Evolutionary conservation across 2,888 invertebrate species (phyloP), one percentile per base, ranked within the genome.

Genomic region (Caenorhabditis japonica): DNA sequence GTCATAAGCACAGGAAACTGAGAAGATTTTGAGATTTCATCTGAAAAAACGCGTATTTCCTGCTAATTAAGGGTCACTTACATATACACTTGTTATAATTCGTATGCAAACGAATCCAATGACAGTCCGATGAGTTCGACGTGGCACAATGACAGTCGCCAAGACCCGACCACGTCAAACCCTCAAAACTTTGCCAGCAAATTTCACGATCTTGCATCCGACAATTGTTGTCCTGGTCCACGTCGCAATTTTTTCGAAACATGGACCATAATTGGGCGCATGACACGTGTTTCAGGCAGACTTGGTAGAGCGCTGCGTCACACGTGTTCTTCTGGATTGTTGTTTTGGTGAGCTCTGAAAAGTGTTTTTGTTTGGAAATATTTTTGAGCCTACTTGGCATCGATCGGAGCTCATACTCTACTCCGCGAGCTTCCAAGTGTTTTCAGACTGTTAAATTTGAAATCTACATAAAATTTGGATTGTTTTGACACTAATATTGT

Each of bases 21-120:
- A 10, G 77, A 77, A 19, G 75, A 75, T 56, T 74, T 75, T 0
- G 77, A 68, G 39, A 80, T 80, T 47, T 80, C 80, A 49, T 80
- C 79, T 79, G 68, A 17, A 77, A 56, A 51, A 58, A 46, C n/a
- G n/a, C n/a, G n/a, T n/a, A n/a, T n/a, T n/a, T n/a, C n/a, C n/a
- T n/a, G n/a, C n/a, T n/a, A n/a, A n/a, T n/a, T n/a, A n/a, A n/a
- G n/a, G n/a, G n/a, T n/a, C 10, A 75, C 83, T 70, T 34, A 86
- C 85, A 87, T 21, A 87, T 86, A 75, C 87, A 87, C 61, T 87
- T 87, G 68, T 87, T 87, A 72, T 85, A 86, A 61, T 83, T 87
- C 39, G 87, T 87, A 51, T 85, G 86, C 39, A 87, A 75, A 10
- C 86, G 76, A 51, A 87, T 87, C 87, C 87, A 87, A 55, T 87